Percentiles rank a stretch among this genome's conserved stretches.
Evolutionary conservation across 2,113 vertebrate genomes (phyloP).

Genomic region (Paracanthobrama guichenoti): DNA sequence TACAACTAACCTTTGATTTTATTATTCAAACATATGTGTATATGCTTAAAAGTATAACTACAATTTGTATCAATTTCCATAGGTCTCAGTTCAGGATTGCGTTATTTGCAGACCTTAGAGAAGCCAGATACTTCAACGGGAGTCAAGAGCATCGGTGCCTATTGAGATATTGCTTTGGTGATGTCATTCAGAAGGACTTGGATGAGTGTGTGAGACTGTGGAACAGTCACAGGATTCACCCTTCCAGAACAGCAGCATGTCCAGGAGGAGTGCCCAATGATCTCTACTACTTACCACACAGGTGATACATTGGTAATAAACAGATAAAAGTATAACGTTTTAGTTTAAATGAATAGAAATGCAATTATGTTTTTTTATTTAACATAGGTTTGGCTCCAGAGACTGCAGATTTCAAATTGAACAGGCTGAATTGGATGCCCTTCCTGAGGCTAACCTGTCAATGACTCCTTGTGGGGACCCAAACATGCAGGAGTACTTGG

Average conservation of each 20-base stretch:
- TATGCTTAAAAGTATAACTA: slow-evolving; percentile 15
- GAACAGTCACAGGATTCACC: slow-evolving; percentile 48
- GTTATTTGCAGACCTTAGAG: slow-evolving; percentile 55
- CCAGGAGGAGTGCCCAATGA: slow-evolving; percentile 47
- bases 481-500: slow-evolving; percentile 51
- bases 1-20: slow-evolving; percentile 1
- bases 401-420: too few relatives aligned
- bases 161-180: slow-evolving; percentile 49
- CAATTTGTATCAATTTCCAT: slow-evolving; percentile 22
- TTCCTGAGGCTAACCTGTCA: background rate
- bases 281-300: slow-evolving; percentile 15
- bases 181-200: slow-evolving; percentile 52
- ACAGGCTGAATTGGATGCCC: too few relatives aligned
- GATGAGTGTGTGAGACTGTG: slow-evolving; percentile 52
- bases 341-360: background rate
- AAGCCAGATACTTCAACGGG: slow-evolving; percentile 49
- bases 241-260: slow-evolving; percentile 41
- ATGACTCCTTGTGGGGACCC: slow-evolving; percentile 37
- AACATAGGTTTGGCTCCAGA: too few relatives aligned
- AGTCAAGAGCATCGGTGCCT: slow-evolving; percentile 49
- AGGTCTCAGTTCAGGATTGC: slow-evolving; percentile 56
- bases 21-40: slow-evolving; percentile 16
- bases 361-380: too few relatives aligned
- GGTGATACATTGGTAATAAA: background rate
- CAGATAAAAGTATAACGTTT: slow-evolving; percentile 13